Conservation (phyloP, 2,888 invertebrate genomes). For the Rugalucina vietnamica region DNA sequence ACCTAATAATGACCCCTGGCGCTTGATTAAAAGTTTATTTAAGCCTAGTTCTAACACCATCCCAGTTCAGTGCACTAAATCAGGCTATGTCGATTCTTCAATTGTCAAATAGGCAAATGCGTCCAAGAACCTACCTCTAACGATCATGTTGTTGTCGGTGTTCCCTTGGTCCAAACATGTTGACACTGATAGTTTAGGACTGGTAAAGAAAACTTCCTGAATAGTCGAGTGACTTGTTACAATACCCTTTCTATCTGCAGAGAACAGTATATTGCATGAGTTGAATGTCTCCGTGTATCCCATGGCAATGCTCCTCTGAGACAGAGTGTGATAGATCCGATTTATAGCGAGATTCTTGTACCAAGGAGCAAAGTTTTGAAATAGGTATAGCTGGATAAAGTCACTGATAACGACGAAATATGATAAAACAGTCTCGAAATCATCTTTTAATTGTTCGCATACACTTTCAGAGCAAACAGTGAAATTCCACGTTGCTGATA, state of each 20-base stretch:
- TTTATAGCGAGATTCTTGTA: background rate
- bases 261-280: background rate
- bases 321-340: slow-evolving; percentile 13
- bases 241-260: slow-evolving; percentile 27
- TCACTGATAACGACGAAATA: slow-evolving; percentile 7
- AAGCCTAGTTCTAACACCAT: no score
- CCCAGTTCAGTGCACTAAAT: no score
- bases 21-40: no score
- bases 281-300: slow-evolving; percentile 26
- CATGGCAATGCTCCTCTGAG: slow-evolving; percentile 16
- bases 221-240: slow-evolving; percentile 21
- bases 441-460: slow-evolving; percentile 6
- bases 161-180: slow-evolving; percentile 61
- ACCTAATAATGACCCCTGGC: no score
- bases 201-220: slow-evolving; percentile 20
- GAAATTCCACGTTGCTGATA: background rate
- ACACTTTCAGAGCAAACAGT: background rate
- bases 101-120: background rate
- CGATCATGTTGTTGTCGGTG: slow-evolving; percentile 63
- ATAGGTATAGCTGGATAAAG: slow-evolving; percentile 21
- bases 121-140: slow-evolving; percentile 55
- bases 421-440: slow-evolving; percentile 24
- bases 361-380: background rate
- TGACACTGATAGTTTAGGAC: slow-evolving; percentile 45
- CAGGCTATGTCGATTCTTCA: slow-evolving; percentile 3